Evolutionary conservation across 1,140 invertebrate species (phyloP), one percentile per base, ranked within the genome.

Genomic region (Ctenoplectra terminalis): DNA sequence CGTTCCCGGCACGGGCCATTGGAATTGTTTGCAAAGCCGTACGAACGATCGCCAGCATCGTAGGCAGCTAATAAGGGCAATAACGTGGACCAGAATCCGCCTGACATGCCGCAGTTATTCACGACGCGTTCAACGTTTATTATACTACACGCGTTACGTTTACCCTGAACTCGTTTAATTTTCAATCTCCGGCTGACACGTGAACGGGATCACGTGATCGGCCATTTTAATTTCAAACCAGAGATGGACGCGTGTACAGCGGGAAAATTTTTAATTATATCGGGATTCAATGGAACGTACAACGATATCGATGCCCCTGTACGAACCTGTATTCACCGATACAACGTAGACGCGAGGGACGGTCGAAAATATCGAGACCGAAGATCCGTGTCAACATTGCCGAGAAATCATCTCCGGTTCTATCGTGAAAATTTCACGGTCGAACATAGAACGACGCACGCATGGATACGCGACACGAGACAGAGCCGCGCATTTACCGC

Each of bases 41-140:
- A 40, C 8, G 20, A 61, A 46, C 52, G 29, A 34, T n/a, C n/a
- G n/a, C n/a, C n/a, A n/a, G 9, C 34, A 34, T 26, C 5, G 43
- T n/a, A 6, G 1, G 0, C 1, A 26, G 43, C 43, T 71, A 78
- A 79, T 79, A 79, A 79, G 56, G n/a, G 4, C 43, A 69, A 50
- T 60, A 78, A 48, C 20, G 20, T 4, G n/a, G 20, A 37, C 23
- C 64, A 43, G 54, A 58, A 50, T 61, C 29, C 52, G 5, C 8
- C 63, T 43, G 43, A 31, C 26, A 29, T 5, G 43, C 2, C 23
- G 50, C 20, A 40, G 66, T 86, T 73, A 82, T 60, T 85, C 69
- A 48, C 67, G 43, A 50, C 26, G 56, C 72, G 60, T 82, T 85
- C 67, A 85, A 60, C 83, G 63, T 82, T 85, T 58, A 60, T 64